Base-by-base conservation (phyloP, 2,113 vertebrate species). In the Phalacrocorax aristotelis region DNA sequence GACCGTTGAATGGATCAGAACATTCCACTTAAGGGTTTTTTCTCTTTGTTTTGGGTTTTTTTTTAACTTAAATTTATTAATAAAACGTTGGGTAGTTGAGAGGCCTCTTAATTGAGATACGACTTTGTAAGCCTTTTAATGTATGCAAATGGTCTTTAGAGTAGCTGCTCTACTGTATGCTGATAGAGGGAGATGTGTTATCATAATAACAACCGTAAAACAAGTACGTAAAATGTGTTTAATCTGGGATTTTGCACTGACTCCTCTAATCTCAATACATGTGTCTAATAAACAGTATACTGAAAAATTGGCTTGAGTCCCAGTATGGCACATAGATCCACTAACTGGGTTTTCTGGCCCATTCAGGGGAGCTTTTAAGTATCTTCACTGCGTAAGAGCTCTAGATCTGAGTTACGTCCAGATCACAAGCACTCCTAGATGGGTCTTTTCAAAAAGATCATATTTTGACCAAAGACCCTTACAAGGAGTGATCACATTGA, bases 81-180 rank as follows among this genome's bases (percentile, higher is more conserved):
- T 97, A 89, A 92, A 97, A 87, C 84, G 5, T 9, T 13, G 46
- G 7, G 92, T 97, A 97, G 92, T 95, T 96, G 95, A 97, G 95
- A 95, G 95, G 92, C 83, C 90, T 97, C 84, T 94, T 96, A 78
- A 89, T n/a, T 76, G 80, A 94, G 94, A 91, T 82, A 69, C 60
- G 66, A 38, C 34, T 68, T 64, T 70, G 86, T 96, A 87, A 92
- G 79, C 44, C 22, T 93, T 44, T 95, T 87, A 26, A 20, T 85
- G 90, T 94, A 66, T 81, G 72, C 82, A 58, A 91, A 49, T 68
- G 87, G 88, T 86, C 65, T 88, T 90, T 4, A 62, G 86, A 68
- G 48, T 74, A 89, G 76, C 72, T 87, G 74, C 64, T 69, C 38
- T 78, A 3, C 65, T 89, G 77, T 71, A 22, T 40, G 10, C 48